Conservation (phyloP, 1,140 invertebrate species). For the Drosophila sucinea region DNA sequence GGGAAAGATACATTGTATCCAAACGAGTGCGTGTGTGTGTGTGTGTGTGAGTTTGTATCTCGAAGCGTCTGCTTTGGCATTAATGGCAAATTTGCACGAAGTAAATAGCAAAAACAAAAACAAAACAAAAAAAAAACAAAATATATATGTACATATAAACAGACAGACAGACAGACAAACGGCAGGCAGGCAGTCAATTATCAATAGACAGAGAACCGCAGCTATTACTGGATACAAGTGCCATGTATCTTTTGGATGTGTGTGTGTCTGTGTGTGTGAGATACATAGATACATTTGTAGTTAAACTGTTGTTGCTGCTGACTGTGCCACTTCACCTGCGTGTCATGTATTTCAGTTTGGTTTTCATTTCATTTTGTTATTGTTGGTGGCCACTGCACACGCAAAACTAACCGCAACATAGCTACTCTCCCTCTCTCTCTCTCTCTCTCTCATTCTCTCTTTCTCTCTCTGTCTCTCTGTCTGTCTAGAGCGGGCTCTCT, state of each 20-base stretch:
- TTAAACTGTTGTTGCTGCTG: constrained; percentile 34
- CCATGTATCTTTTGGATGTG: constrained; percentile 24
- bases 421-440: constrained; percentile 14
- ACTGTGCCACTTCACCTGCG: constrained; percentile 63
- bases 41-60: constrained; percentile 34
- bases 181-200: constrained; percentile 61
- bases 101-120: constrained; percentile 57
- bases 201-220: constrained; percentile 57
- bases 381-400: constrained; percentile 61
- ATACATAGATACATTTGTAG: constrained; percentile 57
- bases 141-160: constrained; percentile 2
- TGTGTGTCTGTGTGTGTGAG: constrained; percentile 11
- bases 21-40: constrained; percentile 27
- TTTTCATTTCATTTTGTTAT: constrained; percentile 54
- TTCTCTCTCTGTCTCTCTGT: constrained; percentile 14
- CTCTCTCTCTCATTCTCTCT: not conserved
- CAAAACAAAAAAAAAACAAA: constrained; percentile 9
- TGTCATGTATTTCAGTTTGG: constrained; percentile 44
- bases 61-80: constrained; percentile 64
- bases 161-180: constrained; percentile 29
- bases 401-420: constrained; percentile 58
- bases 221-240: not conserved
- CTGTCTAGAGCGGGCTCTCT: constrained; percentile 16
- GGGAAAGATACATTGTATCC: constrained; percentile 57
- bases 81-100: constrained; percentile 80